Base-by-base conservation (phyloP, 2,113 vertebrate species). In the Phyllostomus hastatus region DNA sequence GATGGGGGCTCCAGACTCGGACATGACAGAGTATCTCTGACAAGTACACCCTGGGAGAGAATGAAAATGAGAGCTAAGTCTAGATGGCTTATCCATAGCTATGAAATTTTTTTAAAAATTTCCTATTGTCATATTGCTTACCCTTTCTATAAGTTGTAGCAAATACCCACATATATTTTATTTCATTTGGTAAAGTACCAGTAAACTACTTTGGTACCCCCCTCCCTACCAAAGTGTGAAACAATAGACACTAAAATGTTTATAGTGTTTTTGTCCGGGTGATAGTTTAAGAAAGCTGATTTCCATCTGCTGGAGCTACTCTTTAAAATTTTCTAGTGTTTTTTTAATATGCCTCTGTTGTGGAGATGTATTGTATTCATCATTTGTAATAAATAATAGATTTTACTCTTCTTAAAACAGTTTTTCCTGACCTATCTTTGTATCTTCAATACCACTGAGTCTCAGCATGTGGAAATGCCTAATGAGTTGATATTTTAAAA, bases 11-110 rank as follows among this genome's bases (percentile, higher is more conserved):
- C 98, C 98, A 7, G 98, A 95, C 28, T 99, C 99, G 72, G 99
- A 99, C 96, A 98, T 99, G 98, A 98, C 98, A 0, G 99, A 99
- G 96, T 99, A 99, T 97, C 98, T 99, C 99, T 75, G 99, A 99
- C 98, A 99, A 99, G 98, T 99, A 99, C 90, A 98, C 98, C 95
- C 97, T 99, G 3, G 98, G 97, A 92, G 97, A 98, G 91, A 97
- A 97, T 64, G 90, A 97, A 75, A 94, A 41, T 64, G 88, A 97
- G 80, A 98, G 95, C 96, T 97, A 96, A 95, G 88, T 52, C 91
- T 92, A 66, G 52, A 16, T 2, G 7, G 33, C 69, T 93, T 87
- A 75, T 35, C 9, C 16, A 59, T 64, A 67, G 19, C 43, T n/a
- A 11, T 78, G 19, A 46, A 54, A 54, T 10, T 35, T 35, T 76